Conservation (phyloP, 1,140 invertebrate species). For the Drosophila nebulosa region DNA sequence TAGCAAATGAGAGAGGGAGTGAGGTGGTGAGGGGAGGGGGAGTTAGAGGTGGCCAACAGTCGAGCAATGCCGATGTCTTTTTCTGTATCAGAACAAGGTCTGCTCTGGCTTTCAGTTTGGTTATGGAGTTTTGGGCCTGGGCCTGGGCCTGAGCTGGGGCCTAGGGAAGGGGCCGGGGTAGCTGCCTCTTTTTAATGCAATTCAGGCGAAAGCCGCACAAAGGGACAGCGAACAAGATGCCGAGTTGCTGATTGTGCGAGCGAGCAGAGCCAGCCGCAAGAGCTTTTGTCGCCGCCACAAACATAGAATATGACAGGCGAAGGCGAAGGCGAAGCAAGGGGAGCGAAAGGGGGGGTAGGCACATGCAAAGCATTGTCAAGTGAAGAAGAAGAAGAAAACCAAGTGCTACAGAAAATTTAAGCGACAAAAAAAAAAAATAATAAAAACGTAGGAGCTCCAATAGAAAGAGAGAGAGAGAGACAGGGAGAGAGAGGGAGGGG, state of each 20-base stretch:
- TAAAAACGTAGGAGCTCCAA: conserved; percentile 27
- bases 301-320: conserved; percentile 75
- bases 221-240: conserved; percentile 79
- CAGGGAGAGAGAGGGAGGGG: no score
- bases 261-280: conserved; percentile 59
- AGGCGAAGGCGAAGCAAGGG: background rate
- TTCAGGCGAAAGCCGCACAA: conserved; percentile 78
- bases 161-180: no score
- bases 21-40: background rate
- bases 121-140: background rate
- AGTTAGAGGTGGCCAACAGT: conserved; percentile 19
- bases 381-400: conserved; percentile 54
- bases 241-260: conserved; percentile 76
- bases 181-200: conserved; percentile 61
- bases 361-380: conserved; percentile 77
- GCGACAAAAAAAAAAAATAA: conserved; percentile 54
- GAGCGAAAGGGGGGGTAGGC: background rate
- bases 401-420: conserved; percentile 65
- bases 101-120: conserved; percentile 14
- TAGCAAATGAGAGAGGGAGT: background rate
- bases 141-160: conserved; percentile 9
- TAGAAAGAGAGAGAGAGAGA: no score
- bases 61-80: conserved; percentile 57
- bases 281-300: conserved; percentile 76
- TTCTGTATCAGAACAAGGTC: conserved; percentile 68